phyloP scores from a whole-genome alignment of 2,113 vertebrate species.

The Tragelaphus strepsiceros region DNA sequence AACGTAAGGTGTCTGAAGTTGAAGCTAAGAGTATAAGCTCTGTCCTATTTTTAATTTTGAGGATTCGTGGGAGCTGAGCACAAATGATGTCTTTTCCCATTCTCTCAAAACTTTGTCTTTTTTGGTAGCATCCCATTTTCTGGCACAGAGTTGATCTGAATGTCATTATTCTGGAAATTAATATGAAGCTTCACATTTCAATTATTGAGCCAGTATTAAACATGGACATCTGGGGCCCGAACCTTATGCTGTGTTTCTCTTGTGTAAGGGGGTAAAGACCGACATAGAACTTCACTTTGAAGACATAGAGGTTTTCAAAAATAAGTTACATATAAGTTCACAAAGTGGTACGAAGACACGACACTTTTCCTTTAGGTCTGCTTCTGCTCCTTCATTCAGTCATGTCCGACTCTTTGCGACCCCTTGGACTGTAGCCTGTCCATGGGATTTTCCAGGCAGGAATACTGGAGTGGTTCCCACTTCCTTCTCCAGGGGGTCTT shows the following conservation, averaged over 20 bases:
- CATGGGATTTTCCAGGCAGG: not conserved
- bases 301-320: not conserved
- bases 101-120: not conserved
- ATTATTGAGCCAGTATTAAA: not conserved
- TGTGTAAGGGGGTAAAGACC: not conserved
- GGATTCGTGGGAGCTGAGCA: not conserved
- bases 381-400: not conserved
- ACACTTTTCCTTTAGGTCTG: not conserved
- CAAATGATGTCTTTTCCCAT: rapidly evolving
- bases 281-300: not conserved
- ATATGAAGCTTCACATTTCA: not conserved
- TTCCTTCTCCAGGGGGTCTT: not conserved
- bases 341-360: not conserved
- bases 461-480: not conserved
- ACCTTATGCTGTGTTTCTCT: not conserved
- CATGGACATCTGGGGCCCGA: rapidly evolving
- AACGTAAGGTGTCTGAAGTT: not conserved
- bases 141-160: not conserved
- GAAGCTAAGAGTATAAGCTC: not conserved
- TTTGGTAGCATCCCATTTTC: not conserved
- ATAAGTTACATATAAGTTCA: not conserved
- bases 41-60: not conserved
- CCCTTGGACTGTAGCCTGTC: not conserved
- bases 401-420: not conserved
- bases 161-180: not conserved